Evolutionary conservation across 2,113 vertebrate species (phyloP).

Genomic region (Apodemus sylvaticus): DNA sequence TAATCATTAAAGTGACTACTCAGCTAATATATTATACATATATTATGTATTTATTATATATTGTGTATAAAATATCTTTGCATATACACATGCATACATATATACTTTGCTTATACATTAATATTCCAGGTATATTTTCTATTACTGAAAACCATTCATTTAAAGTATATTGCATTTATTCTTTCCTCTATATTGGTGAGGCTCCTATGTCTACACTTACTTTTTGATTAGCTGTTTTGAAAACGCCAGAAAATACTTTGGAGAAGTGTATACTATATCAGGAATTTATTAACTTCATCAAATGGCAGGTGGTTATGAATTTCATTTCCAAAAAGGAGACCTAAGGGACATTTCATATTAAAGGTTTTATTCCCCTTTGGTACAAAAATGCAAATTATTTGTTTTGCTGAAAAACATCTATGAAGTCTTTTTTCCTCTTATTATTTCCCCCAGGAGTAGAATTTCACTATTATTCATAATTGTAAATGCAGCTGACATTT

Average conservation of each 20-base stretch:
- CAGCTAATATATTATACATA: too few species aligned
- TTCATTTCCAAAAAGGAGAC: conserved; percentile 52
- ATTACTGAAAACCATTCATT: not conserved
- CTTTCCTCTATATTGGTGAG: not conserved
- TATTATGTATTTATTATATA: too few species aligned
- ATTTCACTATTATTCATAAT: conserved; percentile 9
- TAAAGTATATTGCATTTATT: not conserved
- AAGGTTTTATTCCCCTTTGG: conserved; percentile 52
- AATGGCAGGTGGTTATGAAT: conserved; percentile 64
- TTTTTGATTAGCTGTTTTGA: not conserved
- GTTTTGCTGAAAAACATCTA: conserved; percentile 4
- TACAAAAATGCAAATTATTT: conserved; percentile 62
- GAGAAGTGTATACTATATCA: not conserved
- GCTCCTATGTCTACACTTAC: not conserved
- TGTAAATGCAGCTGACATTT: conserved; percentile 36
- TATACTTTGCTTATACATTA: not conserved
- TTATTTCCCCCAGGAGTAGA: conserved; percentile 44
- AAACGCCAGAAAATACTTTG: not conserved
- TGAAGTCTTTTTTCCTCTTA: conserved; percentile 40
- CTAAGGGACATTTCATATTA: conserved; percentile 41
- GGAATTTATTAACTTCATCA: conserved; percentile 28
- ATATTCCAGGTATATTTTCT: not conserved
- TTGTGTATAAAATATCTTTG: too few species aligned
- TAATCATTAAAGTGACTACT: not conserved
- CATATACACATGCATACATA: too few species aligned